Evolutionary conservation across 2,797 vertebrate species (phyloP).

Genomic region (Cyclopterus lumpus): DNA sequence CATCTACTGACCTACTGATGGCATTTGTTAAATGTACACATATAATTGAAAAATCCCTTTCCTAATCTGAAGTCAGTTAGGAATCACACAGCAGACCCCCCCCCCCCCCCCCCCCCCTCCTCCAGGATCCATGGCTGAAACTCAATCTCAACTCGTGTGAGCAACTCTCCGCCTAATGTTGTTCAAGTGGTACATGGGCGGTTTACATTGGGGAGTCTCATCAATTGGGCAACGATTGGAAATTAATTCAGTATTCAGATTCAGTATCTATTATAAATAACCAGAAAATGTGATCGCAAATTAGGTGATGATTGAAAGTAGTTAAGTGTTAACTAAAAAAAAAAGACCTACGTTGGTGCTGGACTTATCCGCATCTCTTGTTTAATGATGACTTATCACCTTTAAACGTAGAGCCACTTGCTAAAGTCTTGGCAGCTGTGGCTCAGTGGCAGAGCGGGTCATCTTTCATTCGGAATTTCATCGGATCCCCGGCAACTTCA

Average conservation of each 20-base stretch:
- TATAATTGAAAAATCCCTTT: neutral
- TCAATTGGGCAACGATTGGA: neutral
- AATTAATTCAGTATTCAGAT: too few relatives aligned
- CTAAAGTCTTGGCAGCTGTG: too few relatives aligned
- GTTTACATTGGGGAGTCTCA: neutral
- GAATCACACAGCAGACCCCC: constrained; percentile 16
- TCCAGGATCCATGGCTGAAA: neutral
- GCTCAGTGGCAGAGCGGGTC: too few relatives aligned
- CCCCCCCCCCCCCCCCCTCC: too few relatives aligned
- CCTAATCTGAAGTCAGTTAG: constrained; percentile 23
- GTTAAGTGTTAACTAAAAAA: neutral
- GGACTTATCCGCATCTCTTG: neutral
- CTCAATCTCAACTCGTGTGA: neutral
- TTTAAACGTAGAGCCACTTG: neutral
- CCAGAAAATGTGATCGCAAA: neutral
- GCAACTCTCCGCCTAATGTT: too few relatives aligned
- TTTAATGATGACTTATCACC: neutral
- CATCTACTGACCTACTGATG: neutral
- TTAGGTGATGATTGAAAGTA: neutral
- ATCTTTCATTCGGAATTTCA: too few relatives aligned
- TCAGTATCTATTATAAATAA: neutral
- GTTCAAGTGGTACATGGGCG: neutral
- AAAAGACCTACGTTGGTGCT: neutral
- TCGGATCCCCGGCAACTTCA: too few relatives aligned
- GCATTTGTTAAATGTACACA: neutral